These are phyloP conservation scores for Mimumesa dahlbomi DNA, from an alignment of 2,888 invertebrate species.

Conservation along the genomic window DNA sequence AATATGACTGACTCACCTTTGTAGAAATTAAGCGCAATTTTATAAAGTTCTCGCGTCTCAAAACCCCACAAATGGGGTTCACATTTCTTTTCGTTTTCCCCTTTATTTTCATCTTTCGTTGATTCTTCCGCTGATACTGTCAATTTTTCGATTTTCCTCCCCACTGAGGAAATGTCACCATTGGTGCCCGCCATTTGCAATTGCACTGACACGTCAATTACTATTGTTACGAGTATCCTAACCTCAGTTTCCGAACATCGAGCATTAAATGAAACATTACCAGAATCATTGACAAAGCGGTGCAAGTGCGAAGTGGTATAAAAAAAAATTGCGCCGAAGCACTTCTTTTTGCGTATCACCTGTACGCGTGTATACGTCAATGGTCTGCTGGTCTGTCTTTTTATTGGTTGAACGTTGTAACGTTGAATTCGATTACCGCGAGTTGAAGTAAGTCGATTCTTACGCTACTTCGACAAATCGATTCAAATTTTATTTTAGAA, in stretches of 20 bases:
- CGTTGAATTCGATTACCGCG: background rate
- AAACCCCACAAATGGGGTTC: constrained; percentile 78
- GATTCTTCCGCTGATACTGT: constrained; percentile 56
- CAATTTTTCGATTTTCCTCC: constrained; percentile 69
- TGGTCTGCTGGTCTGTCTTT: background rate
- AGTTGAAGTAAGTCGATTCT: background rate
- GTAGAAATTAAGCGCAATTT: constrained; percentile 93
- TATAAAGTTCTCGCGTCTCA: constrained; percentile 88
- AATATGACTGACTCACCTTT: constrained; percentile 86
- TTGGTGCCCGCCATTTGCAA: constrained; percentile 76
- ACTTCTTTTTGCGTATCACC: background rate
- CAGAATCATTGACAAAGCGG: background rate
- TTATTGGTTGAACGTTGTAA: constrained; percentile 10
- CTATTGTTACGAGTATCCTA: constrained; percentile 38
- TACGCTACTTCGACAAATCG: too few species aligned
- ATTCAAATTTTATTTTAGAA: background rate
- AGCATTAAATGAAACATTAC: constrained; percentile 10
- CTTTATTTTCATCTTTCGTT: constrained; percentile 42
- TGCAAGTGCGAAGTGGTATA: background rate
- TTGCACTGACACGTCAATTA: constrained; percentile 69
- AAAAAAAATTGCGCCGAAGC: background rate
- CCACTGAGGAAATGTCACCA: constrained; percentile 66
- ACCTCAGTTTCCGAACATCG: constrained; percentile 4
- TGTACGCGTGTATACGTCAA: constrained; percentile 6
- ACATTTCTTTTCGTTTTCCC: constrained; percentile 66